These are phyloP conservation scores for Astyanax mexicanus DNA, from an alignment of 2,797 vertebrate genomes.

Conservation along the genomic window DNA sequence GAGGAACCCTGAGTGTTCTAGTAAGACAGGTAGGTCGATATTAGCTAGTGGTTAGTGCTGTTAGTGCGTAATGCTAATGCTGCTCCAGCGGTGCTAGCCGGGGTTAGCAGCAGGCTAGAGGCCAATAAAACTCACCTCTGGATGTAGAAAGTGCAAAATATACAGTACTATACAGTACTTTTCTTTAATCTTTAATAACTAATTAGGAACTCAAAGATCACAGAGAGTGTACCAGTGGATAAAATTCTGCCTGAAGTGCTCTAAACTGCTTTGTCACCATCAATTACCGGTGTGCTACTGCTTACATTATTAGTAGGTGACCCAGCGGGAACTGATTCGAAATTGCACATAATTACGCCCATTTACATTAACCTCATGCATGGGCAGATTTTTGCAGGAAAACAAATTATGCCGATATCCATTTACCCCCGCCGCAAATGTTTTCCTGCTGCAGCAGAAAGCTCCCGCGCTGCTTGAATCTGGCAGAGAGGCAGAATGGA, in stretches of 20 bases:
- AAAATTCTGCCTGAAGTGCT: neutral
- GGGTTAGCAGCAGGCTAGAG: too few relatives aligned
- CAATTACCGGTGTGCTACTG: neutral
- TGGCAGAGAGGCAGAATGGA: conserved; percentile 1
- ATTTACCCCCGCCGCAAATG: neutral
- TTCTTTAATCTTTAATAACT: neutral
- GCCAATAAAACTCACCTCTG: too few relatives aligned
- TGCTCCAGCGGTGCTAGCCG: too few relatives aligned
- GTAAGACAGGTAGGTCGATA: too few relatives aligned
- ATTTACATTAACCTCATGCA: conserved; percentile 1
- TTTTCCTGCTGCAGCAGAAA: neutral
- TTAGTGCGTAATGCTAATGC: too few relatives aligned
- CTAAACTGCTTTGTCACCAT: neutral
- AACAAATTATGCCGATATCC: conserved; percentile 8
- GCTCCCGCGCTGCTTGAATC: neutral
- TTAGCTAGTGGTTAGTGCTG: too few relatives aligned
- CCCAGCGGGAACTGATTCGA: conserved; percentile 1
- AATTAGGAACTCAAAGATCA: neutral
- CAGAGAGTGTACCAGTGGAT: neutral
- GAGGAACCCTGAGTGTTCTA: too few relatives aligned
- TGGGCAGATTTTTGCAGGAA: conserved; percentile 19
- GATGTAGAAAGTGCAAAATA: too few relatives aligned
- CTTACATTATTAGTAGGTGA: neutral
- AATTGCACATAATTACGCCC: conserved; percentile 6
- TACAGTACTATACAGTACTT: neutral